Conservation (phyloP, 1,140 invertebrate genomes). For the Drosophila kikkawai region DNA sequence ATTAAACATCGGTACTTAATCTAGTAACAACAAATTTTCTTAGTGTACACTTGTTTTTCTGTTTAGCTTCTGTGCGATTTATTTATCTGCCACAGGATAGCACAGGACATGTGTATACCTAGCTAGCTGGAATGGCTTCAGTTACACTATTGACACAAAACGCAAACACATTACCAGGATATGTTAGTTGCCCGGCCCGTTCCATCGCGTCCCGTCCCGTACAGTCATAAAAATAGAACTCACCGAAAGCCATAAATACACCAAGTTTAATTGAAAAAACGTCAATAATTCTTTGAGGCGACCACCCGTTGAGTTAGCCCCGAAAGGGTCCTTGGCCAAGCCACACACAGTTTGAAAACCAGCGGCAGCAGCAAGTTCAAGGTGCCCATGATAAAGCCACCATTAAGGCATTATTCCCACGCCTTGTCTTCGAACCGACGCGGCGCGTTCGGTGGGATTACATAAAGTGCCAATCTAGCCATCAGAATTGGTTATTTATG, state of each 20-base stretch:
- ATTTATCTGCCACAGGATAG: conserved; percentile 34
- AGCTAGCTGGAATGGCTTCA: conserved; percentile 41
- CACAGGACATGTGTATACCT: conserved; percentile 21
- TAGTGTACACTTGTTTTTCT: conserved; percentile 38
- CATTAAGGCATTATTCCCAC: conserved; percentile 41
- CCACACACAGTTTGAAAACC: conserved; percentile 18
- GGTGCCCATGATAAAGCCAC: conserved; percentile 12
- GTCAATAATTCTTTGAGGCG: conserved; percentile 37
- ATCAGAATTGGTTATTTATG: conserved; percentile 58
- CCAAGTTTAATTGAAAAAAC: conserved; percentile 49
- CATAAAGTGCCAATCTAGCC: conserved; percentile 43
- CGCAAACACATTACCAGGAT: conserved; percentile 31
- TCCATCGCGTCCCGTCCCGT: background rate
- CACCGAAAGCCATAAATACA: conserved; percentile 37
- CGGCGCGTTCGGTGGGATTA: conserved; percentile 33
- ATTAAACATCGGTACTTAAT: background rate
- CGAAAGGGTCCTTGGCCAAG: conserved; percentile 35
- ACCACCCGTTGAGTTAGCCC: conserved; percentile 35
- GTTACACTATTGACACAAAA: conserved; percentile 68
- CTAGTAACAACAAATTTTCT: background rate
- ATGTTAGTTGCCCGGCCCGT: background rate
- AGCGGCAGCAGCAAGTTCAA: conserved; percentile 41
- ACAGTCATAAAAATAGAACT: conserved; percentile 41
- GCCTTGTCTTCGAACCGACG: conserved; percentile 7
- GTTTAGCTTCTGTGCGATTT: conserved; percentile 45